Base-by-base conservation (phyloP, 2,888 invertebrate species). In the Anthophora plumipes region DNA sequence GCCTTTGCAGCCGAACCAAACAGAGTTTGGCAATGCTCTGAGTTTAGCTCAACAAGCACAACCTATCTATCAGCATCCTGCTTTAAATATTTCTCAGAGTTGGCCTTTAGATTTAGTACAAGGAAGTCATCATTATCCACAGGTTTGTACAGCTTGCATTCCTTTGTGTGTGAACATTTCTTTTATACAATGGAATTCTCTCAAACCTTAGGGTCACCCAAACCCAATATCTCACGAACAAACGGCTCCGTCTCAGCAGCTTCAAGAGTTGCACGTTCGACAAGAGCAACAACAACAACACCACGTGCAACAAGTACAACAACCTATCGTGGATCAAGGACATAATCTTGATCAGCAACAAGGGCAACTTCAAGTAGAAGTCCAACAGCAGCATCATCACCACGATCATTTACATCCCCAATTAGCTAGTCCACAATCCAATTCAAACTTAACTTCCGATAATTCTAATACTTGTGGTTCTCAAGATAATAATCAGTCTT, bases 41-140 rank as follows among this genome's bases (percentile, higher is more conserved):
- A 86, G 86, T 63, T 82, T 92, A 48, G 82, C 85, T 54, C 85
- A 89, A 14, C 90, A 92, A 63, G 86, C 91, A 17, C 90, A 90
- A 41, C 85, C 91, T 55, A 89, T 91, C 72, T 90, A 91, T 61
- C 90, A 91, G 37, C 92, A 92, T 76, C 76, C 90, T 20, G 87
- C 86, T 17, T 78, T 92, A 52, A 91, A 88, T 48, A 89, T 92
- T 41, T 84, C 89, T 0, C 93, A 92, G 79, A 91, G 88, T 85
- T 93, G 93, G 93, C 92, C 93, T 1, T 77, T 93, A 46, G 93
- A 92, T 88, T 87, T 92, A 59, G 93, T 92, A 37, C 93, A 93
- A 86, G 89, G 90, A 68, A 88, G 83, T 74, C 92, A 92, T 82
- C 91, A 92, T 80, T 92, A 91, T 78, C 77, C 90, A 31, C 92